Conservation (phyloP, 2,888 invertebrate genomes). For the Plagodis dolabraria region DNA sequence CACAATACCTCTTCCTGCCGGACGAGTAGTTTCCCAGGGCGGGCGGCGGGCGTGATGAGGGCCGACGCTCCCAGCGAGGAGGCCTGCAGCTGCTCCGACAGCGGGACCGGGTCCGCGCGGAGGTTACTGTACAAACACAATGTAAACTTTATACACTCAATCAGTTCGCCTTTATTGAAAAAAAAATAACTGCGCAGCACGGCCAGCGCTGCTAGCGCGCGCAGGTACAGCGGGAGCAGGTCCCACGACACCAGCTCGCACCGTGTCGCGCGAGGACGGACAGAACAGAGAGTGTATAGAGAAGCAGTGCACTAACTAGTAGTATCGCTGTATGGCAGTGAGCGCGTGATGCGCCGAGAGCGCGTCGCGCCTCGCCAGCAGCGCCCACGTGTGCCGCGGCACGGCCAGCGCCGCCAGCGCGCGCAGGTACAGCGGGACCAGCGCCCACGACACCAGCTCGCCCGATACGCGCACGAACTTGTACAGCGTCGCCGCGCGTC, state of each 20-base stretch:
- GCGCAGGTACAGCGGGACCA: constrained; percentile 94
- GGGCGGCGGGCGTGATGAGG: constrained; percentile 52
- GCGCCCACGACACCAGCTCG: constrained; percentile 91
- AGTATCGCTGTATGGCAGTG: constrained; percentile 89
- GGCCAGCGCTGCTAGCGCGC: constrained; percentile 89
- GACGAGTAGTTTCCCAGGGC: constrained; percentile 70
- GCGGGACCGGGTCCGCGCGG: constrained; percentile 88
- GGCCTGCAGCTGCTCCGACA: constrained; percentile 75
- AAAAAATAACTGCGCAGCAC: too few species aligned
- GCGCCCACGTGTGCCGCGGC: constrained; percentile 89
- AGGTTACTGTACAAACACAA: constrained; percentile 80
- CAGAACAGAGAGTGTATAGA: background rate
- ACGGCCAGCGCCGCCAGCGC: constrained; percentile 94
- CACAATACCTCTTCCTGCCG: constrained; percentile 67
- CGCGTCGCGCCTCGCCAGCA: constrained; percentile 70
- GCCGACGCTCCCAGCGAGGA: constrained; percentile 80
- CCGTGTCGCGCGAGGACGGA: too few species aligned
- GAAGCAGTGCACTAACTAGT: constrained; percentile 76
- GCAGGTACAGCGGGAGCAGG: constrained; percentile 74
- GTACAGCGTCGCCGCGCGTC: constrained; percentile 91
- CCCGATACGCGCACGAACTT: constrained; percentile 96
- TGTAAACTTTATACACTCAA: too few species aligned
- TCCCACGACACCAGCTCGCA: background rate
- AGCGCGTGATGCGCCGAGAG: constrained; percentile 71
- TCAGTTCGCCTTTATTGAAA: too few species aligned